Percentiles rank a stretch among this genome's conserved stretches.
Evolutionary conservation across 2,797 vertebrate species (phyloP).

Genomic region (Fundulus diaphanus): DNA sequence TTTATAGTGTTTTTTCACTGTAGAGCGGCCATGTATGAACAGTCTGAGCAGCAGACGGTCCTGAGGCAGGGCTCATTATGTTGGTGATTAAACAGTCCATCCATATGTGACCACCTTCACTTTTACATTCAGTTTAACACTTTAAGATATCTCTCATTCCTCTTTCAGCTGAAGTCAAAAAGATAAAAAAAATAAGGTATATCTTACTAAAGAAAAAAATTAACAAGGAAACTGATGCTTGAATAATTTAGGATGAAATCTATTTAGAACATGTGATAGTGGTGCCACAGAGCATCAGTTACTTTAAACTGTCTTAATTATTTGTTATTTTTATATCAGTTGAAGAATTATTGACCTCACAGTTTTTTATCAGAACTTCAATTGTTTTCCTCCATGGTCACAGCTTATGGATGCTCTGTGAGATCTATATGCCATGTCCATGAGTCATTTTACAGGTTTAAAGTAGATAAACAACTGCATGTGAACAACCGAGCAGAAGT

Average conservation of each 20-base stretch:
- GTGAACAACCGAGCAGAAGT: not conserved
- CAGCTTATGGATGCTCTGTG: not conserved
- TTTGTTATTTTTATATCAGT: not conserved
- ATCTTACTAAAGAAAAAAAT: not conserved
- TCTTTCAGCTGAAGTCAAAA: not conserved
- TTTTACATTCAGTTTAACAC: not conserved
- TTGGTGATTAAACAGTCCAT: conserved; percentile 1
- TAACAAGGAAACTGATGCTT: not conserved
- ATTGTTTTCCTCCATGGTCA: not conserved
- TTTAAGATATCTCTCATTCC: conserved; percentile 2
- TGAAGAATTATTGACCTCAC: not conserved
- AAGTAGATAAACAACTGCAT: not conserved
- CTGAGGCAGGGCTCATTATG: conserved; percentile 2
- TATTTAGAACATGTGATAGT: not conserved
- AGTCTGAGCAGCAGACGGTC: not conserved
- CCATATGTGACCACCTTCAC: not conserved
- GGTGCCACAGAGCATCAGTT: not conserved
- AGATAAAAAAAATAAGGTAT: not conserved
- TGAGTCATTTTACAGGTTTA: conserved; percentile 9
- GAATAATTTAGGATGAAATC: not conserved
- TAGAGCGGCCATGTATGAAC: not conserved
- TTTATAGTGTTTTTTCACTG: not conserved
- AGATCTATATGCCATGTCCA: conserved; percentile 1
- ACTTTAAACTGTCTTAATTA: not conserved
- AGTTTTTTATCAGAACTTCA: not conserved